Percentiles rank a stretch among this genome's conserved stretches.
phyloP scores from a whole-genome alignment of 2,797 vertebrate species.

The Ctenopoma multispine region DNA sequence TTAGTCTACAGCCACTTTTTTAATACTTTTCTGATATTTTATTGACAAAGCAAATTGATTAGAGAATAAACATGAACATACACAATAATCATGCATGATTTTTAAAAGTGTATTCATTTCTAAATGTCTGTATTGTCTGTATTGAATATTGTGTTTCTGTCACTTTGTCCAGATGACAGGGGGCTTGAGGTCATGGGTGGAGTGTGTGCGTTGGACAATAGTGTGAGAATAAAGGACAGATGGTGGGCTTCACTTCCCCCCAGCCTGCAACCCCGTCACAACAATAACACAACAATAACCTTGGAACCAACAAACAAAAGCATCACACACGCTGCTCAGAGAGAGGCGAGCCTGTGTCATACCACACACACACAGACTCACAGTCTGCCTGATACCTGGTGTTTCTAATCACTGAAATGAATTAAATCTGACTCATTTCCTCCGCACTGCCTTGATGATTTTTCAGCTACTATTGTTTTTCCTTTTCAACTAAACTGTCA shows the following conservation, averaged over 20 bases:
- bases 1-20: too few species aligned
- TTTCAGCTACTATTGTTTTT: too few species aligned
- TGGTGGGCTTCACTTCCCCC: conserved; percentile 65
- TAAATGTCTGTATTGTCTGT: background rate
- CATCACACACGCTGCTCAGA: conserved; percentile 49
- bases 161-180: background rate
- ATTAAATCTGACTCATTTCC: conserved; percentile 15
- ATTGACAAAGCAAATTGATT: too few species aligned
- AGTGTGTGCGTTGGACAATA: conserved; percentile 67
- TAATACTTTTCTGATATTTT: too few species aligned
- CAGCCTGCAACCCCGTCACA: conserved; percentile 43
- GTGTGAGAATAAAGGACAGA: conserved; percentile 74
- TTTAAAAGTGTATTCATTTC: too few species aligned
- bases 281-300: conserved; percentile 73
- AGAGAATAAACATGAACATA: too few species aligned
- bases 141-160: conserved; percentile 3
- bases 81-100: too few species aligned
- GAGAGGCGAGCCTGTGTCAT: conserved; percentile 47
- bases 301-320: conserved; percentile 67
- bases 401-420: conserved; percentile 21
- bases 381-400: conserved; percentile 27
- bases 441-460: background rate
- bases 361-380: conserved; percentile 46
- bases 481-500: too few species aligned
- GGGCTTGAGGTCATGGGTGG: conserved; percentile 45